Percentiles rank a stretch among this genome's conserved stretches.
These are phyloP conservation scores for Subacronicta megacephala DNA, from an alignment of 2,888 invertebrate species.

Conservation along the genomic window DNA sequence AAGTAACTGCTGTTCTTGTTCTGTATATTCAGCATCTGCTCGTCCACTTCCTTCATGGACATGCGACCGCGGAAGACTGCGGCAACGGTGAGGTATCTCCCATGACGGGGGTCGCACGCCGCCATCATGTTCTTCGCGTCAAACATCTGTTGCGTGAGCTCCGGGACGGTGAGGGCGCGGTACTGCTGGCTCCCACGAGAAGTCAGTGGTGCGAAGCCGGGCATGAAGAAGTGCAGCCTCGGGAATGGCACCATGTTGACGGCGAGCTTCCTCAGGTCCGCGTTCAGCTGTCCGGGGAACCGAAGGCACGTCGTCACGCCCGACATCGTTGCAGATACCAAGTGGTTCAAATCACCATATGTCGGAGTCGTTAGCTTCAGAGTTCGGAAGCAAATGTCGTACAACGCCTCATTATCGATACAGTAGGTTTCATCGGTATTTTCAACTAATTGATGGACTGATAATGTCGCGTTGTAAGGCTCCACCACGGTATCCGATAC, in stretches of 20 bases:
- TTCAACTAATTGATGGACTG: slow-evolving; percentile 91
- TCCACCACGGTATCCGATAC: slow-evolving; percentile 92
- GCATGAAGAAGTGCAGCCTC: slow-evolving; percentile 89
- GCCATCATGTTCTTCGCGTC: slow-evolving; percentile 99
- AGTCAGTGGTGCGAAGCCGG: slow-evolving; percentile 91
- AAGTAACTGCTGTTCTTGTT: slow-evolving; percentile 94
- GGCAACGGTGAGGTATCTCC: slow-evolving; percentile 96
- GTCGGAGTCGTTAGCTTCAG: slow-evolving; percentile 93
- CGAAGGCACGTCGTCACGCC: slow-evolving; percentile 83
- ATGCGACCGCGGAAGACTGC: slow-evolving; percentile 96
- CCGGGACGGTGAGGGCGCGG: slow-evolving; percentile 95
- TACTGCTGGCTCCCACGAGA: slow-evolving; percentile 96
- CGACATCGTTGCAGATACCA: slow-evolving; percentile 83
- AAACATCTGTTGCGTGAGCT: slow-evolving; percentile 97
- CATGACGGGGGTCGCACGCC: slow-evolving; percentile 97
- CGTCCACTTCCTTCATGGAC: slow-evolving; percentile 98
- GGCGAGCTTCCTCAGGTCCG: slow-evolving; percentile 91
- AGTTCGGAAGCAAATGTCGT: slow-evolving; percentile 94
- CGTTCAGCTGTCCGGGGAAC: slow-evolving; percentile 89
- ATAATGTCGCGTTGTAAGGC: slow-evolving; percentile 92
- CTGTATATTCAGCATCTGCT: slow-evolving; percentile 94
- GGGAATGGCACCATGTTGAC: slow-evolving; percentile 93
- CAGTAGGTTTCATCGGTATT: slow-evolving; percentile 92
- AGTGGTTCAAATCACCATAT: slow-evolving; percentile 93
- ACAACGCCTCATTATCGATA: slow-evolving; percentile 94